A percentile compares a stretch with the other conserved stretches of the same genome.
Evolutionary conservation across 2,888 invertebrate genomes (phyloP).

Genomic region (Ophioninae sp.): DNA sequence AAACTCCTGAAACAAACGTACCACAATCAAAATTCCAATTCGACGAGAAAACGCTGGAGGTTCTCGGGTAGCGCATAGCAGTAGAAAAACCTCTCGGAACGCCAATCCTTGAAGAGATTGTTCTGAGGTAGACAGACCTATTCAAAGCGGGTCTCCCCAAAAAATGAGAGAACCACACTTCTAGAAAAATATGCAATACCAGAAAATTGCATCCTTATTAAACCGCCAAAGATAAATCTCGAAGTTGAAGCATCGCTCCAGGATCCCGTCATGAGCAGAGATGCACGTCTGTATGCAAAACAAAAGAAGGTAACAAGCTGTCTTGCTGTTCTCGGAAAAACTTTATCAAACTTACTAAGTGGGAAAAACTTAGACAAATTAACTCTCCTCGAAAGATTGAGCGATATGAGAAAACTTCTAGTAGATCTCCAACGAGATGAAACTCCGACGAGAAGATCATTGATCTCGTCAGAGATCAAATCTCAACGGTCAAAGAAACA

Average conservation of each 20-base stretch:
- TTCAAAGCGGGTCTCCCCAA: slow-evolving; percentile 14
- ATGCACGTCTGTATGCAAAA: background rate
- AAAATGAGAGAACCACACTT: background rate
- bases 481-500: too few species aligned
- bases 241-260: slow-evolving; percentile 2
- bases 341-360: too few species aligned
- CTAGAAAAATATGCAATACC: slow-evolving; percentile 16
- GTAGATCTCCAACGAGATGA: too few species aligned
- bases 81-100: background rate
- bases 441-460: too few species aligned
- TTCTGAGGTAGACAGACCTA: background rate
- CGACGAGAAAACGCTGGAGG: slow-evolving; percentile 24
- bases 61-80: slow-evolving; percentile 17
- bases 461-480: too few species aligned
- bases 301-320: background rate
- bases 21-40: background rate
- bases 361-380: too few species aligned
- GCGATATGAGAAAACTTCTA: too few species aligned
- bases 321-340: too few species aligned
- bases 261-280: background rate
- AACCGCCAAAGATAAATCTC: slow-evolving; percentile 9
- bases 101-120: slow-evolving; percentile 25
- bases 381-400: too few species aligned
- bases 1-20: background rate
- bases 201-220: background rate